Conservation (phyloP, 2,888 invertebrate species). For the Germaria angustata region DNA sequence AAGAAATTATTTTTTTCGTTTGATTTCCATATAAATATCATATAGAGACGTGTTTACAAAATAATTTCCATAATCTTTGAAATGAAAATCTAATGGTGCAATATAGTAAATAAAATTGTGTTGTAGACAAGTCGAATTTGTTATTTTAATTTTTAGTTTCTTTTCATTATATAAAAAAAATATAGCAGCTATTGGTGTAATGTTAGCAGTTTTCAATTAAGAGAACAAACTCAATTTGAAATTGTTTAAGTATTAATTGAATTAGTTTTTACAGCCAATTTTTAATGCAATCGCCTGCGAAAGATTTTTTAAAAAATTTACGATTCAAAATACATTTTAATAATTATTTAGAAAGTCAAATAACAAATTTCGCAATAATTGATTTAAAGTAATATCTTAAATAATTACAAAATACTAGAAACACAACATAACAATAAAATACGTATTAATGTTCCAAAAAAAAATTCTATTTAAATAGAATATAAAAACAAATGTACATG, state of each 20-base stretch:
- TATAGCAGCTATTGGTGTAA: not conserved
- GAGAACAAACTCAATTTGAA: not conserved
- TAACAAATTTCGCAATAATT: constrained; percentile 29
- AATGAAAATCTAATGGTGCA: too few species aligned
- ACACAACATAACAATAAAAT: constrained; percentile 34
- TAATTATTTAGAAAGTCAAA: constrained; percentile 32
- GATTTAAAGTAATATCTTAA: constrained; percentile 42
- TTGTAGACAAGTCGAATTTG: not conserved
- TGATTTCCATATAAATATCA: too few species aligned
- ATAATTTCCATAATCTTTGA: too few species aligned
- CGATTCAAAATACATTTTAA: not conserved
- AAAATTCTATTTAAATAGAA: not conserved
- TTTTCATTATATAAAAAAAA: not conserved
- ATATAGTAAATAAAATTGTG: not conserved
- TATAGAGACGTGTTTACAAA: too few species aligned
- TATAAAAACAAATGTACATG: not conserved
- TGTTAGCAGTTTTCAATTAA: not conserved
- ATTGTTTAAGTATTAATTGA: not conserved
- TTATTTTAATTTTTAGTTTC: not conserved
- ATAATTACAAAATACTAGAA: constrained; percentile 15
- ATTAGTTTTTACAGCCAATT: not conserved
- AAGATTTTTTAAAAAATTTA: constrained; percentile 3
- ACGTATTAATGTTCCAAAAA: constrained; percentile 4
- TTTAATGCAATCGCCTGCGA: not conserved
- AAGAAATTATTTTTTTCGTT: too few species aligned